A percentile compares a stretch with the other conserved stretches of the same genome.
Conservation (phyloP, 2,888 invertebrate genomes). For the Cephus pulcher region DNA sequence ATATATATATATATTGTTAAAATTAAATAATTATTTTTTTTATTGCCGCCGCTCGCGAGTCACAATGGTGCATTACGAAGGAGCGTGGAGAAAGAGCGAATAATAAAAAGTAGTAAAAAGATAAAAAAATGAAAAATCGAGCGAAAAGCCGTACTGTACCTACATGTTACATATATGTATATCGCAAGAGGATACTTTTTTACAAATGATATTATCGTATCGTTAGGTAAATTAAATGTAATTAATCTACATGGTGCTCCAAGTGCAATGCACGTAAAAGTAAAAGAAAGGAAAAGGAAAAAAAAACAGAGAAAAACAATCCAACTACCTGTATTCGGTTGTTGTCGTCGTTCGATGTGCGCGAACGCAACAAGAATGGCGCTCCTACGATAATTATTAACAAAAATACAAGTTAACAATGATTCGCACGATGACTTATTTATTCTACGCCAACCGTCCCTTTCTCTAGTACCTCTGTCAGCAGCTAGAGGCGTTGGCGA, state of each 20-base stretch:
- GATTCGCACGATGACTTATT: slow-evolving; percentile 32
- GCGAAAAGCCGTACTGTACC: slow-evolving; percentile 20
- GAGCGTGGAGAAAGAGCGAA: slow-evolving; percentile 10
- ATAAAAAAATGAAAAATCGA: slow-evolving; percentile 23
- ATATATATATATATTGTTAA: slow-evolving; percentile 57
- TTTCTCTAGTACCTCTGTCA: background rate
- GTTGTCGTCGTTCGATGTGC: slow-evolving; percentile 44
- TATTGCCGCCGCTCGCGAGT: slow-evolving; percentile 32
- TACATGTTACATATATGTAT: slow-evolving; percentile 7
- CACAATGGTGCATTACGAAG: slow-evolving; percentile 13
- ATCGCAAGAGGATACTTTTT: slow-evolving; percentile 49
- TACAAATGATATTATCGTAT: slow-evolving; percentile 46
- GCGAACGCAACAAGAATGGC: slow-evolving; percentile 35
- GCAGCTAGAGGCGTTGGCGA: background rate
- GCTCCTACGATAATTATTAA: slow-evolving; percentile 54
- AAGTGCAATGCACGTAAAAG: slow-evolving; percentile 60
- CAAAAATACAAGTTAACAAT: slow-evolving; percentile 60
- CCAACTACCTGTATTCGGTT: slow-evolving; percentile 54
- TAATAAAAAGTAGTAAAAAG: slow-evolving; percentile 16
- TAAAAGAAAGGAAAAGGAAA: background rate
- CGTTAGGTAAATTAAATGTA: slow-evolving; percentile 44
- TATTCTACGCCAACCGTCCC: background rate
- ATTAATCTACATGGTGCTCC: slow-evolving; percentile 56
- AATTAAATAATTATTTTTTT: slow-evolving; percentile 59
- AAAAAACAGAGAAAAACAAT: slow-evolving; percentile 29